Base-by-base conservation (phyloP, 2,113 vertebrate species). In the Prietella phreatophila region DNA sequence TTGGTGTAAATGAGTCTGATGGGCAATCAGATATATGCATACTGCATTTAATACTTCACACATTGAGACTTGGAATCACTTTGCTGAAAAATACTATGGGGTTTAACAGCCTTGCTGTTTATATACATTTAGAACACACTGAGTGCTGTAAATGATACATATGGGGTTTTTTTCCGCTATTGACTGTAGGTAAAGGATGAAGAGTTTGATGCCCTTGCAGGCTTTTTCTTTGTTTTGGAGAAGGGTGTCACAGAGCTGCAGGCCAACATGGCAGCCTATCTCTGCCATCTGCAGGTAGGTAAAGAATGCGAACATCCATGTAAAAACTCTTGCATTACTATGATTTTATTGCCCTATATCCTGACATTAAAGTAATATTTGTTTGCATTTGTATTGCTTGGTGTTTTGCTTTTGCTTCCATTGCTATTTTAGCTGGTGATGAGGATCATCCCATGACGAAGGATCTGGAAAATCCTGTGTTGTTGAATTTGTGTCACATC, bases 141-240 rank as follows among this genome's bases (percentile, higher is more conserved):
- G 25, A 4, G 5, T 60, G 2, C 2, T 60, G 8, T 30, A 33
- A 82, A 55, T n/a, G 20, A 56, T 78, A 30, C 3, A 7, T 55
- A 36, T 56, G 15, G n/a, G n/a, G n/a, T 20, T 14, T 15, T 58
- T 82, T 39, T 83, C 58, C 33, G 67, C 11, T 75, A 4, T 61
- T 14, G 17, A 1, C 56, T 71, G 22, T 84, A 99, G 98, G 94
- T 93, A 0, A 95, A 97, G 83, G 97, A 99, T 87, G 98, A 97
- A 89, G 97, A 97, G 47, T 99, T 97, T 0, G 96, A 99, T 0
- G 89, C 94, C 1, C 90, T 98, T 65, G 96, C 96, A 61, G 96
- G 95, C 86, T 96, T 94, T 84, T 99, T 99, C 91, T 95, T 95
- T 17, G 92, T 94, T 0, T 90, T 99, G 92, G 96, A 96, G 1